These are phyloP conservation scores for Buphagus erythrorhynchus DNA, from an alignment of 2,797 vertebrate genomes.

Conservation along the genomic window DNA sequence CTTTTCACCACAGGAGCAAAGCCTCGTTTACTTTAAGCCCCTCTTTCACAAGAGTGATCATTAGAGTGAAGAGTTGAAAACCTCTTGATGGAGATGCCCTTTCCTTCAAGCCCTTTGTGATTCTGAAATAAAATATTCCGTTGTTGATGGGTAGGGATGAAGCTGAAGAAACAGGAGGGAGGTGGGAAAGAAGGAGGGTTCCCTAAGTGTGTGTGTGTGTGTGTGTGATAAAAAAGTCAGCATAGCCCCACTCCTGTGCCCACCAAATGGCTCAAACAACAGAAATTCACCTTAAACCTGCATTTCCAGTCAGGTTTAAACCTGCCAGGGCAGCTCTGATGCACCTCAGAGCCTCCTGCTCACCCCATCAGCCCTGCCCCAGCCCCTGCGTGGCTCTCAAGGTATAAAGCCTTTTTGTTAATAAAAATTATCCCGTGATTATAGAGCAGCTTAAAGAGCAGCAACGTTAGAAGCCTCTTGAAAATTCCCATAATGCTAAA, in stretches of 20 bases:
- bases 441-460: constrained; percentile 58
- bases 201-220: not conserved
- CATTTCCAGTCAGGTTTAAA: not conserved
- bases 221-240: constrained; percentile 23
- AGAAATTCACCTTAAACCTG: constrained; percentile 21
- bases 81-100: no score
- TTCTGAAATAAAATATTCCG: no score
- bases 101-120: no score
- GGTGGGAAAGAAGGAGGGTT: not conserved
- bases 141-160: no score
- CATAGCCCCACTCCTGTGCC: not conserved
- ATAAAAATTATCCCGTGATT: constrained; percentile 75
- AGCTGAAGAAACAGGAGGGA: not conserved
- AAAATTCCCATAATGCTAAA: constrained; percentile 68
- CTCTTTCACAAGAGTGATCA: not conserved
- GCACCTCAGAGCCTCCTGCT: constrained; percentile 32
- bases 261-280: constrained; percentile 3
- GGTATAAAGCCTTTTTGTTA: constrained; percentile 56
- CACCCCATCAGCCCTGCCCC: constrained; percentile 63
- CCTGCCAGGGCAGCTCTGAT: constrained; percentile 36
- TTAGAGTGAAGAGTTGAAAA: not conserved
- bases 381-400: not conserved
- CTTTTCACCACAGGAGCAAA: not conserved
- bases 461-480: constrained; percentile 68
- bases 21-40: not conserved